A percentile compares a stretch with the other conserved stretches of the same genome.
Evolutionary conservation across 2,888 invertebrate species (phyloP).

Genomic region (Ornithoptera alexandrae): DNA sequence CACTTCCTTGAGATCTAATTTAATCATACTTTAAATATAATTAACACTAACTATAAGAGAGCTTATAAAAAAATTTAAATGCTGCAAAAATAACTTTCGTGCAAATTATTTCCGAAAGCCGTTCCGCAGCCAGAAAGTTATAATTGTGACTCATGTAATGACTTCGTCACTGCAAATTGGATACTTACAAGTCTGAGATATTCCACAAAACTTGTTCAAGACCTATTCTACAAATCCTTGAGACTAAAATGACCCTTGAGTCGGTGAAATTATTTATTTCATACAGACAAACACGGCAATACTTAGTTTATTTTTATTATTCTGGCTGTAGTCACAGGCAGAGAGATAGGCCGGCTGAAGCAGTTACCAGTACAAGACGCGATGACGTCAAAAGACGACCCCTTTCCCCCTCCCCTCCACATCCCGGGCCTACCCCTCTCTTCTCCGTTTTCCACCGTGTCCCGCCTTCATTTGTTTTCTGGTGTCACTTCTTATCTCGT

Average conservation of each 20-base stretch:
- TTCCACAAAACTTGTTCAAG: slow-evolving; percentile 28
- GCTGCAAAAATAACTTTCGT: slow-evolving; percentile 1
- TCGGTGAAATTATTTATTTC: slow-evolving; percentile 29
- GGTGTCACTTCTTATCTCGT: slow-evolving; percentile 79
- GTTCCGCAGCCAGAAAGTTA: slow-evolving; percentile 19
- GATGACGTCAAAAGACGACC: slow-evolving; percentile 63
- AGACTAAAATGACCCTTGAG: slow-evolving; percentile 25
- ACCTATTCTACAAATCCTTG: slow-evolving; percentile 30
- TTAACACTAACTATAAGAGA: background rate
- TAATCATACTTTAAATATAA: slow-evolving; percentile 30
- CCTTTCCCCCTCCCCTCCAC: slow-evolving; percentile 34
- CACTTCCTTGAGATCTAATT: slow-evolving; percentile 52
- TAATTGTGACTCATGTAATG: slow-evolving; percentile 22
- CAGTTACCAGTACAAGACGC: slow-evolving; percentile 46
- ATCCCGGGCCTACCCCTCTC: slow-evolving; percentile 28
- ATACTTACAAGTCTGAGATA: slow-evolving; percentile 23
- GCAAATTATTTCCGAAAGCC: slow-evolving; percentile 21
- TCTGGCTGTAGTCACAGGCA: slow-evolving; percentile 41
- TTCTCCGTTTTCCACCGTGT: slow-evolving; percentile 41
- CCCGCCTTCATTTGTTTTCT: slow-evolving; percentile 79
- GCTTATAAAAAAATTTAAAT: slow-evolving; percentile 1
- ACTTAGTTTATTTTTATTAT: slow-evolving; percentile 34
- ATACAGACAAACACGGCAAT: slow-evolving; percentile 34
- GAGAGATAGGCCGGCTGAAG: slow-evolving; percentile 45
- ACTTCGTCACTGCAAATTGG: slow-evolving; percentile 26